phyloP scores from a whole-genome alignment of 2,113 vertebrate genomes.

The western clawed frog (Xenopus tropicalis) region DNA sequence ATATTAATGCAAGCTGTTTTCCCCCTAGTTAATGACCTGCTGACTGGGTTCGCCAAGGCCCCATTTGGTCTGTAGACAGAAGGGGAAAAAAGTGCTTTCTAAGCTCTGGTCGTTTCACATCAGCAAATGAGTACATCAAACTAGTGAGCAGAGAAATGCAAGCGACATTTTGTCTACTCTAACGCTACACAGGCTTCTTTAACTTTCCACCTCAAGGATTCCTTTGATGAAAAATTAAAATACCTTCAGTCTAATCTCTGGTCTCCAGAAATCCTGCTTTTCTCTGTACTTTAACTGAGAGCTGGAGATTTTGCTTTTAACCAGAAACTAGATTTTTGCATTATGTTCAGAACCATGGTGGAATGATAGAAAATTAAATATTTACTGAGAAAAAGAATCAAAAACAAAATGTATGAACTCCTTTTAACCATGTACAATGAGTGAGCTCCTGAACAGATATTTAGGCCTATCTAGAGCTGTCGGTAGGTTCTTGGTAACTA shows the following conservation, averaged over 20 bases:
- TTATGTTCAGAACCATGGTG: no score
- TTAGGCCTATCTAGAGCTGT: no score
- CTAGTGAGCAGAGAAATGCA: conserved; percentile 72
- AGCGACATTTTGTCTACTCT: conserved; percentile 70
- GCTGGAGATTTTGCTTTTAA: no score
- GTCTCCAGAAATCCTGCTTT: conserved; percentile 38
- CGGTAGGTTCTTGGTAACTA: no score
- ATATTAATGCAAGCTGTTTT: conserved; percentile 99
- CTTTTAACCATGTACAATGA: no score
- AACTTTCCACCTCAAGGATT: conserved; percentile 71
- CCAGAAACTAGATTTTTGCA: no score
- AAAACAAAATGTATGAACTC: no score
- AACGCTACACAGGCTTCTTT: conserved; percentile 62
- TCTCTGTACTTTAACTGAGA: background rate
- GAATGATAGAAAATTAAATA: no score
- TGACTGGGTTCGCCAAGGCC: conserved; percentile 75
- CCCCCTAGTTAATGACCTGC: conserved; percentile 91
- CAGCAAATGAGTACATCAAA: conserved; percentile 81
- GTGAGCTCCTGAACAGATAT: no score
- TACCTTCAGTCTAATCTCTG: conserved; percentile 49
- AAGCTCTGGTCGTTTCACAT: conserved; percentile 76
- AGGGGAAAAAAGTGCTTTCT: conserved; percentile 73
- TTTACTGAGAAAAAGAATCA: no score
- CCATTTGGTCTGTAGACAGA: conserved; percentile 73
- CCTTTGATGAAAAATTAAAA: conserved; percentile 74